Evolutionary conservation across 2,113 vertebrate species (phyloP).

Genomic region (Amia ocellicauda): DNA sequence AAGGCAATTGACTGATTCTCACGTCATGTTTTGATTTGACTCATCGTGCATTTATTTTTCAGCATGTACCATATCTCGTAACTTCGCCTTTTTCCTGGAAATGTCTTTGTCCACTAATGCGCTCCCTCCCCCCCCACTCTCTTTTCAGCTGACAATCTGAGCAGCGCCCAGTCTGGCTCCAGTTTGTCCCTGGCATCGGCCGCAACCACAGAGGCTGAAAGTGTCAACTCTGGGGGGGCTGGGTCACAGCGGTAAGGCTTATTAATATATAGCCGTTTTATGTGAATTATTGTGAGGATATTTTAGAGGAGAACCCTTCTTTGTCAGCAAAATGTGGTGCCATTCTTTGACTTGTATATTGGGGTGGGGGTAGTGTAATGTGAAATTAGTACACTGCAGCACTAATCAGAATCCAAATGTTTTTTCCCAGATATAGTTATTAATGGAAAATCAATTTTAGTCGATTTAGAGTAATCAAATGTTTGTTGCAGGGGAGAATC

Average conservation of each 20-base stretch:
- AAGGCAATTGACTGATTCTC: no score
- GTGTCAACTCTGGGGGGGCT: slow-evolving; percentile 77
- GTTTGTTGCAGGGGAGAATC: slow-evolving; percentile 83
- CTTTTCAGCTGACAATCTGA: slow-evolving; percentile 77
- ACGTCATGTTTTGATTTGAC: background rate
- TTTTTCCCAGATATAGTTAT: no score
- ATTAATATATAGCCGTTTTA: background rate
- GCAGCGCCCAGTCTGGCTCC: slow-evolving; percentile 84
- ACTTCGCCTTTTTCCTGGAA: background rate
- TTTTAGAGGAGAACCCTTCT: no score
- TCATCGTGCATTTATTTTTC: background rate
- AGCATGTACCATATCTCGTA: background rate
- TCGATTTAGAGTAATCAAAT: no score
- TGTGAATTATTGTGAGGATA: no score
- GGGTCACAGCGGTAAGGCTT: slow-evolving; percentile 76
- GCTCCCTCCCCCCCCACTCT: background rate
- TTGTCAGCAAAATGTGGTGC: no score
- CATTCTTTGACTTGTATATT: no score
- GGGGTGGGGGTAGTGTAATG: no score
- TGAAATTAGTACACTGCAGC: no score
- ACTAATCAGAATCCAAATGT: no score
- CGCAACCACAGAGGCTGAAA: slow-evolving; percentile 83
- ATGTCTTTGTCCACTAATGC: background rate
- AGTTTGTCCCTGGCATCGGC: slow-evolving; percentile 87
- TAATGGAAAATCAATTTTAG: no score